Conservation (phyloP, 2,888 invertebrate species). For the Didymodactylos carnosus region DNA sequence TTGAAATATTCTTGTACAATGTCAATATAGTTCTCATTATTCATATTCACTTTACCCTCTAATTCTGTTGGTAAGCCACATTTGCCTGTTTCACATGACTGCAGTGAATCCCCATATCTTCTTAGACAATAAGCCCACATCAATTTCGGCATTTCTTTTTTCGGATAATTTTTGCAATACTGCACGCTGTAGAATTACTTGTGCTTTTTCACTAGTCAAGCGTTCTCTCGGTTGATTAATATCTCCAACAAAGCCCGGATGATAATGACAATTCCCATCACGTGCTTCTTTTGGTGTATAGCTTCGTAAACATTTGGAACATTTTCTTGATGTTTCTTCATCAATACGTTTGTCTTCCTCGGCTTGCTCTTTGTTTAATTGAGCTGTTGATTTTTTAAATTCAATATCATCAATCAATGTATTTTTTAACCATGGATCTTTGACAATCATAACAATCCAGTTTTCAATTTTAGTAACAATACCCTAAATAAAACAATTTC, state of each 20-base stretch:
- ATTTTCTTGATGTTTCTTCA: neutral
- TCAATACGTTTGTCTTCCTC: neutral
- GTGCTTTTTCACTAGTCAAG: neutral
- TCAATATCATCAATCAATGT: neutral
- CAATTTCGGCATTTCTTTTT: neutral
- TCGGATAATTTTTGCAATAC: neutral
- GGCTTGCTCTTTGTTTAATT: neutral
- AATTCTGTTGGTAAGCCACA: neutral
- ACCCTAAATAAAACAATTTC: neutral
- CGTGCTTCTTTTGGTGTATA: neutral
- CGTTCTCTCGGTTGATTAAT: neutral
- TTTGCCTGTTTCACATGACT: neutral
- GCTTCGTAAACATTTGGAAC: neutral
- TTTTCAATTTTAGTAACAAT: neutral
- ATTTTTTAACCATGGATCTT: neutral
- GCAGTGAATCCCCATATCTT: neutral
- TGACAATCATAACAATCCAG: neutral
- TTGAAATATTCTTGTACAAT: no score
- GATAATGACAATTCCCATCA: neutral
- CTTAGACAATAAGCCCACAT: neutral
- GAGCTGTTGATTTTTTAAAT: neutral
- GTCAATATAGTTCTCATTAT: neutral
- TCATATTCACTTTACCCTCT: neutral
- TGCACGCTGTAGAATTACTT: neutral
- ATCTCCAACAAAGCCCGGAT: neutral